Base-by-base conservation (phyloP, 23 tunicate genomes). In the Ciona savignyi region DNA sequence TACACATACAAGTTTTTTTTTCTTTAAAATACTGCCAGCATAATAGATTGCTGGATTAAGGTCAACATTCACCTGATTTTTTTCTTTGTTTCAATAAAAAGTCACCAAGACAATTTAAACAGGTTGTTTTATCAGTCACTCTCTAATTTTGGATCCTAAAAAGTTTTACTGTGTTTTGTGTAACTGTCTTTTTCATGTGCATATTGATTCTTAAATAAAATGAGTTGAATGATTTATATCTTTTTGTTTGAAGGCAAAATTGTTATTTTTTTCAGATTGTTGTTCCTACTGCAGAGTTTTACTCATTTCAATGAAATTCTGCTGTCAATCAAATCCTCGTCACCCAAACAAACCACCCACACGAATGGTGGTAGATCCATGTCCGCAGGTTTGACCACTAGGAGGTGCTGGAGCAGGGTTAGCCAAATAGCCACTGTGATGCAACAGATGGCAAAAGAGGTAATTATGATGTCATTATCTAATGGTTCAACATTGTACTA, bases 311-410 rank as follows among this genome's bases (percentile, higher is more conserved):
- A 91, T 76, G 97, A 91, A 76, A 69, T 81, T 21, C 65, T 85
- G 27, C 51, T 86, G 48, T 24, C 72, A 0, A 33, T 67, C 64
- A 74, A 88, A 26, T 33, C 74, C 9, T 23, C 22, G 22, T 68
- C 70, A 28, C 68, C 61, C 25, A 30, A 62, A 22, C 68, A 75
- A 24, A 35, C 33, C 2, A 2, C 31, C 4, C 29, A 63, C 21
- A n/a, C 60, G 23, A 29, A 70, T 9, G 4, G 34, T 3, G 23
- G 26, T 2, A 60, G 30, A 30, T 32, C 67, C 22, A 76, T 80
- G 77, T 91, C 97, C 19, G 84, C 90, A 26, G 97, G 97, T 34
- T 61, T 85, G 32, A 84, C 90, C 20, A 72, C 72, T 1, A 91
- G 84, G 72, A 75, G 72, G 61, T 80, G 97, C 60, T 91, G 97